A percentile compares a stretch with the other conserved stretches of the same genome.
phyloP scores from a whole-genome alignment of 53 echinoderm and acorn worm genomes.

The Zoroaster sp. region DNA sequence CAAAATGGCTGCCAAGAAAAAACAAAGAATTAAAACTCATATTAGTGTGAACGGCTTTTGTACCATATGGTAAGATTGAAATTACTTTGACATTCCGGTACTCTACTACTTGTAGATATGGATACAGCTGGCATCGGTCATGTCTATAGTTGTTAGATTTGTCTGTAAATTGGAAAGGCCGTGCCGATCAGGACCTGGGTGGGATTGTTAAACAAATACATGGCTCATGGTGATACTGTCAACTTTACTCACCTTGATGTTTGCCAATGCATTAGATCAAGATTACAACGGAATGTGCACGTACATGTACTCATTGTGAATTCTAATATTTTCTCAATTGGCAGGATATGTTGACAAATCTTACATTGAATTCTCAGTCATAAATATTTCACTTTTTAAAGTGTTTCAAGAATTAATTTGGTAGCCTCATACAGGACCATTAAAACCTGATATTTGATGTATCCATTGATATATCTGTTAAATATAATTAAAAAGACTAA shows the following conservation, averaged over 20 bases:
- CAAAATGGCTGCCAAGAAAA: constrained; percentile 39
- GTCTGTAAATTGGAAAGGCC: neutral
- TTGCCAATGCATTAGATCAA: neutral
- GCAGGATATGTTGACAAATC: too few species aligned
- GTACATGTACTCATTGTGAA: neutral
- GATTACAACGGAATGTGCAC: neutral
- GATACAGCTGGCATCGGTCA: neutral
- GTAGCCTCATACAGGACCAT: too few species aligned
- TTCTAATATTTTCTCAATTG: neutral
- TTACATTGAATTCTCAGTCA: too few species aligned
- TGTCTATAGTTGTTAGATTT: neutral
- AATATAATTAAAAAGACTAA: too few species aligned
- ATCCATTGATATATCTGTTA: too few species aligned
- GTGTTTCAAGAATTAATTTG: too few species aligned
- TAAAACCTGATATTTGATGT: too few species aligned
- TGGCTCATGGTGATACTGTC: neutral
- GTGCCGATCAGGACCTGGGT: neutral
- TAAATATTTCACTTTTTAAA: too few species aligned
- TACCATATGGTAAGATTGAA: too few species aligned
- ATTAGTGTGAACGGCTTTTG: too few species aligned
- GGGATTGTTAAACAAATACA: neutral
- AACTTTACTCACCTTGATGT: neutral
- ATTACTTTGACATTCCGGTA: neutral
- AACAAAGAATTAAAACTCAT: too few species aligned
- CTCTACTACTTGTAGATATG: neutral